Evolutionary conservation across 2,113 vertebrate genomes (phyloP), one percentile per base, ranked within the genome.

Genomic region (Solea solea): DNA sequence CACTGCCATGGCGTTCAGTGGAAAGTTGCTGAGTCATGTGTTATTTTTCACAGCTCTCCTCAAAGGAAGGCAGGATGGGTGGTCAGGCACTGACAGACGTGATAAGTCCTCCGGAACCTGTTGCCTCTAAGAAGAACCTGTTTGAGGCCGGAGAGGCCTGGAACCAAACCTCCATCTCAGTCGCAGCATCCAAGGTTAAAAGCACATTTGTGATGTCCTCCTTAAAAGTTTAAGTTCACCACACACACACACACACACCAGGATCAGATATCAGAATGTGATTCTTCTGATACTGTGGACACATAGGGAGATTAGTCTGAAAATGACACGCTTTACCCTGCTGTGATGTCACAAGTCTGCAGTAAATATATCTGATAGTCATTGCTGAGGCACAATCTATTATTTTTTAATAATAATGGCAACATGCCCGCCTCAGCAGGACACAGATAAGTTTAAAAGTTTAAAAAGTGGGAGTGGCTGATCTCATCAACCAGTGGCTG

Each of bases 71-170:
- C 16, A 95, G 89, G 73, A 60, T 91, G 1, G 68, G 72, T 4
- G 88, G 90, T 39, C 92, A 93, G 76, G 59, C 82, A 1, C 90
- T 86, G 63, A 77, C 94, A 5, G 96, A 98, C 61, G 76, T 96
- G 72, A 91, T 93, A n/a, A 85, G 79, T 76, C 90, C 90, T 0
- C 81, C 91, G 39, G 94, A 94, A 82, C 93, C 94, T 0, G 95
- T 99, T 53, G 91, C 96, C 15, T 94, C 87, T 77, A 97, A 95
- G 15, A 99, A 96, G 93, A 96, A 63, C 64, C 90, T 93, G 28
- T 99, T 97, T 93, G 97, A 99, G 86, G 93, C 91, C 0, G 94
- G 96, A n/a, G 96, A 97, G 2, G 86, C 94, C 13, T 92, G 93
- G 87, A 91, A 88, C 69, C 95, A 92, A 8, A 91, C 85, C 25